A percentile compares a stretch with the other conserved stretches of the same genome.
Evolutionary conservation across 2,888 invertebrate genomes (phyloP).

Genomic region (Plagiodera versicolora): DNA sequence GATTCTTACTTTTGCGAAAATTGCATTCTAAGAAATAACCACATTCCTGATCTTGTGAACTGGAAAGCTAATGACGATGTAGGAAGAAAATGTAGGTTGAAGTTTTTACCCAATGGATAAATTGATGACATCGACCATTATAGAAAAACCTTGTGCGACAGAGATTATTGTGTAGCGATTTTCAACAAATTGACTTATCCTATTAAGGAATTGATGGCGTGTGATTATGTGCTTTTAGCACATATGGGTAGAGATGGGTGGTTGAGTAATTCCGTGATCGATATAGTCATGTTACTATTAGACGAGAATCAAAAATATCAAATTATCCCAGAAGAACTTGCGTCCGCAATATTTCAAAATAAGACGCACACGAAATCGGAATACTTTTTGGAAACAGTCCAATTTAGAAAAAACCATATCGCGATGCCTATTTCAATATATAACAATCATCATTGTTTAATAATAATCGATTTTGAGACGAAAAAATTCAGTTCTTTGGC

Average conservation of each 20-base stretch:
- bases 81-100: neutral
- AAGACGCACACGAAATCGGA: neutral
- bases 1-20: neutral
- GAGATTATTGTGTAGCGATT: neutral
- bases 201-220: constrained; percentile 1
- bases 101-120: neutral
- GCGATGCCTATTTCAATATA: constrained; percentile 9
- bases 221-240: constrained; percentile 5
- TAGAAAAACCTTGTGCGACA: neutral
- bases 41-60: neutral
- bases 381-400: neutral
- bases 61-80: neutral
- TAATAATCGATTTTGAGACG: constrained; percentile 6
- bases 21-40: neutral
- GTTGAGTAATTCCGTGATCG: constrained; percentile 9
- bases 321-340: neutral
- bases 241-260: neutral
- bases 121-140: neutral
- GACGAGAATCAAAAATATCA: neutral
- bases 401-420: neutral
- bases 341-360: constrained; percentile 1
- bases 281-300: constrained; percentile 3
- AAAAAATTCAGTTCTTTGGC: neutral
- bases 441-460: constrained; percentile 6
- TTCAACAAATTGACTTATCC: constrained; percentile 3